phyloP scores from a whole-genome alignment of 2,888 invertebrate genomes.

The Lasioglossum villosulum region DNA sequence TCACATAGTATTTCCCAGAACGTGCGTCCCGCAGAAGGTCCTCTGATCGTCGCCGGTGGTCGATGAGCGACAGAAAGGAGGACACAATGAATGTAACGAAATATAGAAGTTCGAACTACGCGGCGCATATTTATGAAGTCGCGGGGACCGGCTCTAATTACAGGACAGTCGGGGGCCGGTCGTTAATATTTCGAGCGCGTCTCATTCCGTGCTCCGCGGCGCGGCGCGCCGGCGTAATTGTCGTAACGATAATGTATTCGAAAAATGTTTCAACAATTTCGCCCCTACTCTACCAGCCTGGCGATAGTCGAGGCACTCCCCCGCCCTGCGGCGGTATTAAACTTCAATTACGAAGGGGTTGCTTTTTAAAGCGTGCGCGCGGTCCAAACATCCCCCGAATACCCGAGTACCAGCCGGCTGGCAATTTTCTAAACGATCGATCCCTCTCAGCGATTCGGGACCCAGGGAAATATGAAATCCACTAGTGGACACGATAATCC shows the following conservation, averaged over 20 bases:
- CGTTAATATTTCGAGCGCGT: constrained; percentile 18
- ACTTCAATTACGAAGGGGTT: constrained; percentile 20
- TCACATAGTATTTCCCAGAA: neutral
- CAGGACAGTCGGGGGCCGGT: neutral
- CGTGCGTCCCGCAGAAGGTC: neutral
- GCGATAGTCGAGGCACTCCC: neutral
- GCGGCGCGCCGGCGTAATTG: neutral
- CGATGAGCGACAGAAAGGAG: neutral
- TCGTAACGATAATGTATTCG: constrained; percentile 21
- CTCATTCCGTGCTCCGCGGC: neutral
- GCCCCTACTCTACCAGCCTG: neutral
- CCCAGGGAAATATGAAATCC: constrained; percentile 38
- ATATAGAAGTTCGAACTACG: neutral
- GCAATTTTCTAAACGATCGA: constrained; percentile 32
- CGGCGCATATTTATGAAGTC: constrained; percentile 5
- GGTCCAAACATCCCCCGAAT: constrained; percentile 12
- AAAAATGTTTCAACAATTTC: constrained; percentile 37
- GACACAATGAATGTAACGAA: neutral
- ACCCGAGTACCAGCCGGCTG: neutral
- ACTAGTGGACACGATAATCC: constrained; percentile 37
- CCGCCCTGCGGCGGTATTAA: constrained; percentile 7
- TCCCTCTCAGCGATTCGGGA: constrained; percentile 11
- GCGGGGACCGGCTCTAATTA: neutral
- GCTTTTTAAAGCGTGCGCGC: constrained; percentile 17
- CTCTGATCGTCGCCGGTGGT: neutral